Conservation (phyloP, 1,140 invertebrate species). For the Homalodisca vitripennis region DNA sequence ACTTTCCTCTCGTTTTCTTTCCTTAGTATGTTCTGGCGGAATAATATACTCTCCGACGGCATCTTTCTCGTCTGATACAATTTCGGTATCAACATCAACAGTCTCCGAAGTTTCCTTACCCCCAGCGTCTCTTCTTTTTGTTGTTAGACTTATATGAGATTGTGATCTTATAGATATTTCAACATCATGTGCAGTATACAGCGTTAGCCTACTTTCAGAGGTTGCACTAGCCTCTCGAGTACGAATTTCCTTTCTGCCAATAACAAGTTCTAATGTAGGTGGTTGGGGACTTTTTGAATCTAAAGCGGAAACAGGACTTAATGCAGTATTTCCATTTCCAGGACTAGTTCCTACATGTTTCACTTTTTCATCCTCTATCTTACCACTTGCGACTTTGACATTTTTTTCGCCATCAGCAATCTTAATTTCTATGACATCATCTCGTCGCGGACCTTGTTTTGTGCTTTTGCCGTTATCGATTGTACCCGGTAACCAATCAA, state of each 20-base stretch:
- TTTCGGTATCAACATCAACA: conserved; percentile 49
- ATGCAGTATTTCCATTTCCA: conserved; percentile 43
- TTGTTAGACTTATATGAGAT: conserved; percentile 53
- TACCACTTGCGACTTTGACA: conserved; percentile 9
- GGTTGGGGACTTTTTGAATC: conserved; percentile 30
- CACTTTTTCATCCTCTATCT: conserved; percentile 33
- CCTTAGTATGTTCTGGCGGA: conserved; percentile 42
- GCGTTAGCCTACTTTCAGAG: conserved; percentile 52
- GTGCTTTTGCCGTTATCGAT: conserved; percentile 19
- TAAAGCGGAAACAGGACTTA: conserved; percentile 26
- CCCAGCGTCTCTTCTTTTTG: conserved; percentile 45
- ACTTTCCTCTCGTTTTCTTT: conserved; percentile 51
- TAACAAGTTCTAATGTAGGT: conserved; percentile 52
- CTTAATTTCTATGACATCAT: conserved; percentile 14
- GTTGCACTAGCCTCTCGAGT: conserved; percentile 52
- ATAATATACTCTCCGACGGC: conserved; percentile 46
- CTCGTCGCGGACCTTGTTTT: background rate
- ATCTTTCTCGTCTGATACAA: conserved; percentile 43
- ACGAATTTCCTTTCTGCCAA: conserved; percentile 53
- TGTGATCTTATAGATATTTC: conserved; percentile 55
- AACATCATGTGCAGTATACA: conserved; percentile 51
- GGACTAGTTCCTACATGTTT: conserved; percentile 50
- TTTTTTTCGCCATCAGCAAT: conserved; percentile 12
- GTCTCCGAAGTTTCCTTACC: conserved; percentile 50
- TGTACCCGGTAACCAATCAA: conserved; percentile 26